These are phyloP conservation scores for Thalassophryne amazonica DNA, from an alignment of 2,797 vertebrate species.

Conservation along the genomic window DNA sequence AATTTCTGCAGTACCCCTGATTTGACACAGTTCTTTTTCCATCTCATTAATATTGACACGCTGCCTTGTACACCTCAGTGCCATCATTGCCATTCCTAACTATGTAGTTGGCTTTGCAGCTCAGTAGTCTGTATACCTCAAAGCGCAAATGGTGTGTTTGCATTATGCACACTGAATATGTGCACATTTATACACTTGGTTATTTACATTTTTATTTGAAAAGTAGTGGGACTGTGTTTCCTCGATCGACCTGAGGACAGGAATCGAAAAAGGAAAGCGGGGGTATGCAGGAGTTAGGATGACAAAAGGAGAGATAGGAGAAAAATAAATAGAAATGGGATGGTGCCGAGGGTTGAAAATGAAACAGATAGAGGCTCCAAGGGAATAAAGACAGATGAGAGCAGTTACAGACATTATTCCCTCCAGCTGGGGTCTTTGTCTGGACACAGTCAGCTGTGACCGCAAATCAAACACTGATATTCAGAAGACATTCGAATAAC, in stretches of 20 bases:
- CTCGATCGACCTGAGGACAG: neutral
- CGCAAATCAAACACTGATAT: neutral
- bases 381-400: conserved; percentile 19
- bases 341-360: neutral
- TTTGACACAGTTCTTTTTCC: too few relatives aligned
- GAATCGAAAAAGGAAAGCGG: conserved; percentile 1
- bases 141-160: neutral
- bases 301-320: neutral
- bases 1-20: too few relatives aligned
- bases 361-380: conserved; percentile 1
- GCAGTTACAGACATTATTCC: conserved; percentile 51
- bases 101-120: conserved; percentile 3
- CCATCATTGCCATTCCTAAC: too few relatives aligned
- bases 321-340: conserved; percentile 2
- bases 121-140: too few relatives aligned
- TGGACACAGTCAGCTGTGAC: conserved; percentile 36
- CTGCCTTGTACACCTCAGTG: too few relatives aligned
- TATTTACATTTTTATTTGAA: neutral
- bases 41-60: too few relatives aligned
- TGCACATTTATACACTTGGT: neutral
- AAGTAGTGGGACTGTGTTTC: neutral
- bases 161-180: neutral
- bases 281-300: neutral
- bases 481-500: neutral
- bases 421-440: conserved; percentile 54